Conservation (phyloP, 2,797 vertebrate species). For the Ceyx erithaca region DNA sequence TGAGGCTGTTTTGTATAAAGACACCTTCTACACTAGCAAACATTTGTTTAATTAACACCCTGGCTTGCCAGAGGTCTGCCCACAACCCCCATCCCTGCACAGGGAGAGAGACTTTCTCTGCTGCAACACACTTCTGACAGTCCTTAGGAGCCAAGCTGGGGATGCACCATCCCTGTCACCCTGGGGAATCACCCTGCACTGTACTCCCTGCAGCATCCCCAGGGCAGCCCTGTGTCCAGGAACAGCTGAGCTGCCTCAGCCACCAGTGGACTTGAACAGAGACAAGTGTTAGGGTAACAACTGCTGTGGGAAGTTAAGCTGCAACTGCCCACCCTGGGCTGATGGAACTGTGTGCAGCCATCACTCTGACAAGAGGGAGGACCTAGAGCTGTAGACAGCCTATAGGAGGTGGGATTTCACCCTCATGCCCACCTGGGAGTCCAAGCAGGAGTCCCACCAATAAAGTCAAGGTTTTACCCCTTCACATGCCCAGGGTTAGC, state of each 20-base stretch:
- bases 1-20: not conserved
- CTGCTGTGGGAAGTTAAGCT: not conserved
- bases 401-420: not conserved
- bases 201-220: not conserved
- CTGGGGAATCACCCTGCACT: not conserved
- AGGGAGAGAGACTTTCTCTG: not conserved
- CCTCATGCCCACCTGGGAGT: not conserved
- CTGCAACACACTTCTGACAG: not conserved
- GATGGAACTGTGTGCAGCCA: rapidly evolving
- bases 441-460: not conserved
- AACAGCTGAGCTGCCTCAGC: not conserved
- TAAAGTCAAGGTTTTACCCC: not conserved
- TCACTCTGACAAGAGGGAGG: not conserved
- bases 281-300: not conserved
- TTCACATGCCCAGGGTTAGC: not conserved
- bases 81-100: rapidly evolving
- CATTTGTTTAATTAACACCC: constrained; percentile 16
- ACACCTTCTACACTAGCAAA: not conserved
- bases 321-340: not conserved
- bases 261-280: rapidly evolving
- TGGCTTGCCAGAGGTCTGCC: not conserved
- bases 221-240: not conserved
- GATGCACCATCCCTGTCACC: not conserved
- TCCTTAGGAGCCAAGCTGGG: not conserved
- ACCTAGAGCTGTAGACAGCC: not conserved